Conservation (phyloP, 2,113 vertebrate genomes). For the Crocuta crocuta region DNA sequence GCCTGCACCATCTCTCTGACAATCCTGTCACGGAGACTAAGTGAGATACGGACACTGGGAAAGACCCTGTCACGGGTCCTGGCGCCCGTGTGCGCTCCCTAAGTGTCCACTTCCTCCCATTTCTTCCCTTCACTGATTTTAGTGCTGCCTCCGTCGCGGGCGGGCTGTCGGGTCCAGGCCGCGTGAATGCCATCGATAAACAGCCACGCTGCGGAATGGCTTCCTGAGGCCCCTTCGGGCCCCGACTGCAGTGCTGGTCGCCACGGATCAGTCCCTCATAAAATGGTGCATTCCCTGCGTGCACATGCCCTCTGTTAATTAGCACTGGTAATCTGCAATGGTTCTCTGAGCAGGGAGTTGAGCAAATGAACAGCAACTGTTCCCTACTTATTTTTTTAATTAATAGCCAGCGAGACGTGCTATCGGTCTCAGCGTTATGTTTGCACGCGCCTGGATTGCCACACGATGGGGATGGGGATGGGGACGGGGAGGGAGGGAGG, state of each 20-base stretch:
- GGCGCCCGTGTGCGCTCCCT: not conserved
- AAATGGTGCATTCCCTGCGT: not conserved
- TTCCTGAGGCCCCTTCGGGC: not conserved
- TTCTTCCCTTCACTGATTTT: not conserved
- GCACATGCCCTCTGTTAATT: conserved; percentile 70
- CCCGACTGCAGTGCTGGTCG: not conserved
- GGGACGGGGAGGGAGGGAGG: not conserved
- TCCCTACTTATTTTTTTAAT: conserved; percentile 79
- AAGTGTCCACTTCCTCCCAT: not conserved
- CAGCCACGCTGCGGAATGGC: not conserved
- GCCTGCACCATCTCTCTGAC: not conserved
- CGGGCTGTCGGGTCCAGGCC: not conserved
- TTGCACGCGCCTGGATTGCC: conserved; percentile 23
- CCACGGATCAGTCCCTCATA: conserved; percentile 34
- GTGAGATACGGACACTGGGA: accelerated
- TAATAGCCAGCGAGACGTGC: conserved; percentile 75
- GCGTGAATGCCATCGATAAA: not conserved
- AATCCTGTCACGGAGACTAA: not conserved
- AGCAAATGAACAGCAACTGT: conserved; percentile 75
- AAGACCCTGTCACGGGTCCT: accelerated
- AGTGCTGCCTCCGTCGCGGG: not conserved
- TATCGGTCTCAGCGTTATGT: not conserved
- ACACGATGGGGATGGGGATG: not conserved
- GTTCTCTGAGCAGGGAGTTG: conserved; percentile 63
- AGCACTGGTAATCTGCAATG: conserved; percentile 60